Evolutionary conservation across 2,797 vertebrate genomes (phyloP).

Genomic region (Propithecus perrieri): DNA sequence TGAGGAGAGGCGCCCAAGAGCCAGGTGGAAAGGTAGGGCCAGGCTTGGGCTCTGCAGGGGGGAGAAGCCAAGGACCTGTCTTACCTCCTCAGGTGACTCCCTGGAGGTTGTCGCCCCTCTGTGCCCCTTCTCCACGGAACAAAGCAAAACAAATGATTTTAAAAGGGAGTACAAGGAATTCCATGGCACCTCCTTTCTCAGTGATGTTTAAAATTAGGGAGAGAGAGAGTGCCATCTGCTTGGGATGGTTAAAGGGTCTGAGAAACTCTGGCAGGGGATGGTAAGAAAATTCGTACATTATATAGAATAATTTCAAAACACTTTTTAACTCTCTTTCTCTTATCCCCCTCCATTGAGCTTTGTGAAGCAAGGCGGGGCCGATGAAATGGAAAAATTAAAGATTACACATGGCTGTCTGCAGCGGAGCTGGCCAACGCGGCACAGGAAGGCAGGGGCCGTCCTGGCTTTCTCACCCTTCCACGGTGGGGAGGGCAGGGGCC

Average conservation of each 20-base stretch:
- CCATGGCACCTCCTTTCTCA: not conserved
- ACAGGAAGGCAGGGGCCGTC: not conserved
- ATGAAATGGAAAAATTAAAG: not conserved
- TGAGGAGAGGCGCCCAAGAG: not conserved
- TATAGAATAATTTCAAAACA: not conserved
- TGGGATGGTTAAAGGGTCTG: not conserved
- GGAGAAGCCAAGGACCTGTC: not conserved
- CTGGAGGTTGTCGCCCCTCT: not conserved
- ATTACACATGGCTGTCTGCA: fast-evolving
- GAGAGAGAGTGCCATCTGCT: not conserved
- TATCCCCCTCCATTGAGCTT: not conserved
- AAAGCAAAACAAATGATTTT: not conserved
- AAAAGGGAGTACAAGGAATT: not conserved
- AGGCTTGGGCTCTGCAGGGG: not conserved
- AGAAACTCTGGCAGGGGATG: not conserved
- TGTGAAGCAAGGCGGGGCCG: not conserved
- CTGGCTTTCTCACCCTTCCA: not conserved
- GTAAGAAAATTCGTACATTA: not conserved
- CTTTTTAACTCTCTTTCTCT: not conserved
- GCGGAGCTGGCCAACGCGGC: not conserved
- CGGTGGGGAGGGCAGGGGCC: not conserved
- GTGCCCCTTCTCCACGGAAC: not conserved
- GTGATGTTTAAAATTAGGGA: not conserved
- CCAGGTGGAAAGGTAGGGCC: not conserved
- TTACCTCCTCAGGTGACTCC: not conserved